Base-by-base conservation (phyloP, 2,888 invertebrate species). In the Phyllotreta cruciferae region DNA sequence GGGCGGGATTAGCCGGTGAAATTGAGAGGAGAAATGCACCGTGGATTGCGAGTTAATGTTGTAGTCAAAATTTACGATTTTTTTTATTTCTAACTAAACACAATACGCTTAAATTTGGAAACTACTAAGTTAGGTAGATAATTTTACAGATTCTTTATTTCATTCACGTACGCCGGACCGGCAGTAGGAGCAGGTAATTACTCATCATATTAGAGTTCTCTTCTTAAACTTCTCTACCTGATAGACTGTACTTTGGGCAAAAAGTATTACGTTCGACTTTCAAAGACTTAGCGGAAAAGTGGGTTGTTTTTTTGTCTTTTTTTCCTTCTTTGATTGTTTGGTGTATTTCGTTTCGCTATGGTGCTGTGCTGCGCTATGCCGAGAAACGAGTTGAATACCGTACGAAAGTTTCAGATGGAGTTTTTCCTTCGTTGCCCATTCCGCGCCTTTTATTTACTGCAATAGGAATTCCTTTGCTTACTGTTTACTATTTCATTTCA, bases 401-500 rank as follows among this genome's bases (percentile, higher is more conserved):
- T 14, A 6, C 10, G 24, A 14, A 47, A 47, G 8, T 47, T 47
- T 34, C 34, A 4, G 34, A 14, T 8, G 34, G 34, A 47, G 8
- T 47, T 47, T 7, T 47, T 47, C 34, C 47, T 47, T 47, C 24
- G 47, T 47, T 47, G 6, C 47, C 6, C 47, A 10, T 9, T 47
- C 8, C 14, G 6, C 9, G 47, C 9, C 14, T 47, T 47, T 47
- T 34, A 47, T 44, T 44, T 14, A 9, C 8, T 6, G 34, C 34
- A 68, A 66, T 55, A 64, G 24, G 7, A 14, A 7, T 47, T 34
- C n/a, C 10, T 47, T n/a, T 44, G 14, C 14, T 44, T 10, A 10
- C 61, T 62, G 24, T 24, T 24, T 1, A 24, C 24, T 1, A 24
- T 24, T 24, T 24, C 24, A 24, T 74, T 72, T 66, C 79, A 79